Evolutionary conservation across 2,113 vertebrate species (phyloP), one percentile per base, ranked within the genome.

Genomic region (Corydoras sp.): DNA sequence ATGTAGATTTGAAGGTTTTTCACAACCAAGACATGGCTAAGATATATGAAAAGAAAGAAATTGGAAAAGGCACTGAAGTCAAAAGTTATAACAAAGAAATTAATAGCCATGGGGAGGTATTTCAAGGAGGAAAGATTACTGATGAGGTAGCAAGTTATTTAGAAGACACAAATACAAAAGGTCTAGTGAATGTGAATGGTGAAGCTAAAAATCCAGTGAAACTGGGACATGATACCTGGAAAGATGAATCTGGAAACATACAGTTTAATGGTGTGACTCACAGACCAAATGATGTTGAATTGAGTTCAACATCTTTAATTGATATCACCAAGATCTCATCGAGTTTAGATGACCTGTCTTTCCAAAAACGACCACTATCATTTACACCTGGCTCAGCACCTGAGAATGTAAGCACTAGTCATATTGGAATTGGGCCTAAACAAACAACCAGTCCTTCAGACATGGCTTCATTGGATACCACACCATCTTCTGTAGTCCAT

Each of bases 231-330:
- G 64, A 68, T 5, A 64, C 68, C 24, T 49, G 10, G 12, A 50
- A 24, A 5, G 29, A 73, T 56, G 55, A 43, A 48, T 62, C 65
- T 48, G 53, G 70, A 71, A 53, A 58, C 24, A 12, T 30, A 10
- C 65, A 32, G 4, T 68, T 54, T 9, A 50, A 65, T 14, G 73
- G 79, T 59, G 83, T 76, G 0, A 85, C 87, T 1, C 85, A 87
- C n/a, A 89, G 80, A 48, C 86, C 85, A 0, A 87, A 86, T 71
- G 85, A 90, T 0, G 77, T 89, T 18, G 90, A 91, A 53, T 75
- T 85, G 14, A 81, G 74, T 65, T 14, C 56, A 0, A 66, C 35
- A 18, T 76, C 84, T 10, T 77, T 81, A 24, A 82, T 87, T 68
- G 78, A 75, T 30, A 62, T 74, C 13, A 83, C 85, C 58, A 76